phyloP scores from a whole-genome alignment of 92 coral and sea anemone genomes.

The Montipora capitata region DNA sequence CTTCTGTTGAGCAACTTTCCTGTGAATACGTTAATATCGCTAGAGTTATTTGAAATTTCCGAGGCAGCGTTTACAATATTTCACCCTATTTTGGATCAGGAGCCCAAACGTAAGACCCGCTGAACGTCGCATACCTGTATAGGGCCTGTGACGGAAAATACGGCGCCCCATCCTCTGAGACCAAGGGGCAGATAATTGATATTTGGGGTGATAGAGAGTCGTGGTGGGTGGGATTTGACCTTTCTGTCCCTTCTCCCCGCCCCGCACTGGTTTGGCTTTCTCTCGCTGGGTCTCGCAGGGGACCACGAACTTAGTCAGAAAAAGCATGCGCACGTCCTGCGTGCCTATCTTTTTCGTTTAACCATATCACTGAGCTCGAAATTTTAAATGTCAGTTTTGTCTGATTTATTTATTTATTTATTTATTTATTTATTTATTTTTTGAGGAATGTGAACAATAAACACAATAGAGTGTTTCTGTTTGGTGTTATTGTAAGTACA shows the following conservation, averaged over 20 bases:
- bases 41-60: not conserved
- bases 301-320: too few species aligned
- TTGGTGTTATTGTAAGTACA: not conserved
- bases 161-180: constrained; percentile 1
- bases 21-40: not conserved
- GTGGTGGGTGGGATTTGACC: not conserved
- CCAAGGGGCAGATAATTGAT: constrained; percentile 1
- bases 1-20: constrained; percentile 4
- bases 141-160: not conserved
- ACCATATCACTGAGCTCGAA: too few species aligned
- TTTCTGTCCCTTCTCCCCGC: too few species aligned
- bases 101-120: not conserved
- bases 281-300: too few species aligned
- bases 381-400: too few species aligned
- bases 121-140: not conserved
- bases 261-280: too few species aligned
- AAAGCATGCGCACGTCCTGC: too few species aligned
- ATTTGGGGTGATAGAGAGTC: not conserved
- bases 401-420: too few species aligned
- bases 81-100: not conserved
- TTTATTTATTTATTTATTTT: too few species aligned
- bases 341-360: too few species aligned
- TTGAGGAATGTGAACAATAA: too few species aligned
- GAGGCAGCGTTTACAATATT: not conserved
- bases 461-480: not conserved